Percentiles rank a stretch among this genome's conserved stretches.
These are phyloP conservation scores for Rhabdophis nuchalis DNA, from an alignment of 2,797 vertebrate genomes.

Conservation along the genomic window DNA sequence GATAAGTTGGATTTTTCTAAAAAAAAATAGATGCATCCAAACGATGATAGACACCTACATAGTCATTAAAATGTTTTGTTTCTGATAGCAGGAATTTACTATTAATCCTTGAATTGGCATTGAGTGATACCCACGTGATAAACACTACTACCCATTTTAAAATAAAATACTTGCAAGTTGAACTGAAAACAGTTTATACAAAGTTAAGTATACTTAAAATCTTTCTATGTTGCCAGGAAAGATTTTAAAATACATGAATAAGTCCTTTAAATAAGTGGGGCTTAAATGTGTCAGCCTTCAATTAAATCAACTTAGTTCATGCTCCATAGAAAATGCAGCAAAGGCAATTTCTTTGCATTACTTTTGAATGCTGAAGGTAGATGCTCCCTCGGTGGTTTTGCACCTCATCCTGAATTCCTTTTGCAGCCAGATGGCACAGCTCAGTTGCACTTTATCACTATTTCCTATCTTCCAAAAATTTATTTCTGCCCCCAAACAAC, in stretches of 20 bases:
- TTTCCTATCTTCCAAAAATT: background rate
- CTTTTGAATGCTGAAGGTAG: background rate
- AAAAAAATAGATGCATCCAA: background rate
- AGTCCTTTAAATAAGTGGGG: background rate
- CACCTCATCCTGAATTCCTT: background rate
- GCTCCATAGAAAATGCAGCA: background rate
- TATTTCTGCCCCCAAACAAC: background rate
- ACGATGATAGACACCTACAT: background rate
- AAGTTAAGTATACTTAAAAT: background rate
- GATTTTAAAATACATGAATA: background rate
- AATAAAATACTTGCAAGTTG: background rate
- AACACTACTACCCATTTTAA: background rate
- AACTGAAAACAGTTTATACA: background rate
- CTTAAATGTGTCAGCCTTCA: background rate
- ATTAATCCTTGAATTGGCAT: background rate
- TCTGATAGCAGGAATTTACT: background rate
- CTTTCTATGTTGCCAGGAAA: background rate
- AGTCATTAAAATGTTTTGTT: background rate
- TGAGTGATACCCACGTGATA: background rate
- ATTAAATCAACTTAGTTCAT: background rate
- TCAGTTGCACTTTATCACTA: background rate
- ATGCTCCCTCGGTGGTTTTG: background rate
- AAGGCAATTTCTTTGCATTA: background rate
- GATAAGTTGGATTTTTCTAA: background rate
- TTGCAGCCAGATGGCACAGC: background rate